A percentile compares a stretch with the other conserved stretches of the same genome.
These are phyloP conservation scores for Lipophrys pholis DNA, from an alignment of 2,113 vertebrate genomes.

Conservation along the genomic window DNA sequence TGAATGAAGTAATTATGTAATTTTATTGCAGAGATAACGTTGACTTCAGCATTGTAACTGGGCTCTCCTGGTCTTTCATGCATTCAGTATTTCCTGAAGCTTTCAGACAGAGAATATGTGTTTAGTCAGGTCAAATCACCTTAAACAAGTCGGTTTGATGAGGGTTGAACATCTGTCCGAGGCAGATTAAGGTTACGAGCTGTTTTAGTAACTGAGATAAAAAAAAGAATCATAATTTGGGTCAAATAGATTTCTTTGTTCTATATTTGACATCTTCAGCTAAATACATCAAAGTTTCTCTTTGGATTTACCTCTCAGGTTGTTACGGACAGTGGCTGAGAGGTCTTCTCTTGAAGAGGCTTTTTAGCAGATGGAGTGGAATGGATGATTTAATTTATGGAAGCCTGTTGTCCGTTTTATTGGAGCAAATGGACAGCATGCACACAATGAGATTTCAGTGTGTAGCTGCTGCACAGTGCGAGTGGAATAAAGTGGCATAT, in stretches of 20 bases:
- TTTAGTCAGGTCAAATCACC: background rate
- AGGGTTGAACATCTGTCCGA: background rate
- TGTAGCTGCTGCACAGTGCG: background rate
- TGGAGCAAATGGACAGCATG: background rate
- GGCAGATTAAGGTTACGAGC: background rate
- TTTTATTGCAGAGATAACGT: slow-evolving; percentile 1
- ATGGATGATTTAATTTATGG: slow-evolving; percentile 27
- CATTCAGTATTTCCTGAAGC: background rate
- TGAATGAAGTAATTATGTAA: background rate
- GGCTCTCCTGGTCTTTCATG: background rate
- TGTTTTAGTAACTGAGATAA: background rate
- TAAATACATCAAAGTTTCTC: slow-evolving; percentile 9
- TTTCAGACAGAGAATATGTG: background rate
- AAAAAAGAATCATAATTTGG: background rate
- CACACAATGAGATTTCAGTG: background rate
- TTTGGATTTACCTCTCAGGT: slow-evolving; percentile 6
- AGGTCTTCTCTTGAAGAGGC: slow-evolving; percentile 18
- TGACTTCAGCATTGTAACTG: slow-evolving; percentile 23
- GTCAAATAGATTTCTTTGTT: background rate
- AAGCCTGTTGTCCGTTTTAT: slow-evolving; percentile 8
- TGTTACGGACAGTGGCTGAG: background rate
- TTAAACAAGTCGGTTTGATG: background rate
- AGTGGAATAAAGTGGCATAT: background rate
- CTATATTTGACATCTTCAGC: background rate
- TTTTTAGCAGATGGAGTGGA: slow-evolving; percentile 31